Percentiles rank a stretch among this genome's conserved stretches.
Conservation (phyloP, 1,140 invertebrate species). For the Octopus sinensis region DNA sequence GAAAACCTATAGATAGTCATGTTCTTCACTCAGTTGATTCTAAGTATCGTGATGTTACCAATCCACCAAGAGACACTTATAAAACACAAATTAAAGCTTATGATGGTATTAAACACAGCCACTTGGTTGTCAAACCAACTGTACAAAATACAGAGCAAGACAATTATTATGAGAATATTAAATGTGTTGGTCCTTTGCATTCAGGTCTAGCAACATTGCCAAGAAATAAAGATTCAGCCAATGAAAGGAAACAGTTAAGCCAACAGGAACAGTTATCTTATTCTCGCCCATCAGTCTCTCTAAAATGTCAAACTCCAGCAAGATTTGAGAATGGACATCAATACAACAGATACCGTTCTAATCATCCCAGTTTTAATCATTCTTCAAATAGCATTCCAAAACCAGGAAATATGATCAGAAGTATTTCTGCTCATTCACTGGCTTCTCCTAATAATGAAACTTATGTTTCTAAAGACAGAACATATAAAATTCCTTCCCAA, state of each 20-base stretch:
- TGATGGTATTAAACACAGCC: conserved; percentile 18
- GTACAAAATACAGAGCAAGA: conserved; percentile 21
- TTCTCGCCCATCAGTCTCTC: neutral
- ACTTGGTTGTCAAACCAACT: conserved; percentile 41
- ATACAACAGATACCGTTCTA: conserved; percentile 3
- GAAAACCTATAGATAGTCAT: no score
- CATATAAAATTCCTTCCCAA: neutral
- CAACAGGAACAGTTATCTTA: no score
- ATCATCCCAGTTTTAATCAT: conserved; percentile 1
- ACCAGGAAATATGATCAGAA: neutral
- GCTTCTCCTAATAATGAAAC: neutral
- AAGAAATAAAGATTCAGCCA: conserved; percentile 38
- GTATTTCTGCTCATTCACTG: neutral
- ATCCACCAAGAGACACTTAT: neutral
- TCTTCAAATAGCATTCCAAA: no score
- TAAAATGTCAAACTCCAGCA: neutral
- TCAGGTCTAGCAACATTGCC: conserved; percentile 50
- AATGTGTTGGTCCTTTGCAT: conserved; percentile 38
- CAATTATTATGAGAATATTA: conserved; percentile 38
- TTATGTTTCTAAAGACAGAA: neutral
- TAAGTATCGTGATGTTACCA: neutral
- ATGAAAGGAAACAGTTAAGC: neutral
- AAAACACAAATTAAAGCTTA: neutral
- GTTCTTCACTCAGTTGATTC: no score
- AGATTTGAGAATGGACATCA: conserved; percentile 6